A percentile compares a stretch with the other conserved stretches of the same genome.
These are phyloP conservation scores for Andrena fulva DNA, from an alignment of 2,888 invertebrate species.

Conservation along the genomic window DNA sequence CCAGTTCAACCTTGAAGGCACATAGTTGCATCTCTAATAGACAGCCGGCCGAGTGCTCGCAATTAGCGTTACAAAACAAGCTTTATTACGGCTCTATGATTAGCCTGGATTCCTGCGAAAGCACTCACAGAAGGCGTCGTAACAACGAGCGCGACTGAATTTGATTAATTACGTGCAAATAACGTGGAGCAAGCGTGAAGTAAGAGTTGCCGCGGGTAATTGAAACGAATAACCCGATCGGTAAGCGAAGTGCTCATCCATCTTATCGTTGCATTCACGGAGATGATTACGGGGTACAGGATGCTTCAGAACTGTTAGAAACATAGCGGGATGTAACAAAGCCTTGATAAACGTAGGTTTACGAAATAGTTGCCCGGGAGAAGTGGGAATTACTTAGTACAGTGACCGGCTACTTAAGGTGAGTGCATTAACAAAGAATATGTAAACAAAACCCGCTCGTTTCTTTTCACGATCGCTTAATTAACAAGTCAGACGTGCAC, in stretches of 20 bases:
- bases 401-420: too few relatives aligned
- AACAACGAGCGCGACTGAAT: background rate
- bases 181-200: constrained; percentile 4
- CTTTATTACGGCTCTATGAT: constrained; percentile 31
- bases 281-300: too few relatives aligned
- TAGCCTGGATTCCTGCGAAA: constrained; percentile 44
- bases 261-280: too few relatives aligned
- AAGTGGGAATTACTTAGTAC: too few relatives aligned
- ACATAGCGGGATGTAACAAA: too few relatives aligned
- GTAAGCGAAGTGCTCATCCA: background rate
- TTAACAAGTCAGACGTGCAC: too few relatives aligned
- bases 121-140: background rate
- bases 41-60: constrained; percentile 43
- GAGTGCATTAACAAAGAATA: too few relatives aligned
- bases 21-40: constrained; percentile 65
- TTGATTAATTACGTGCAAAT: constrained; percentile 21
- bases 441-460: background rate
- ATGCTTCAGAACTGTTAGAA: too few relatives aligned
- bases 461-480: background rate
- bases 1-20: constrained; percentile 60
- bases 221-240: background rate
- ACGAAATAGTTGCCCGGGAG: too few relatives aligned
- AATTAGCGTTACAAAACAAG: constrained; percentile 63
- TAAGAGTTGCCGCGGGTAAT: background rate
- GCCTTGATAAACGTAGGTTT: too few relatives aligned